These are phyloP conservation scores for Myrmecophaga tridactyla DNA, from an alignment of 2,113 vertebrate species.

Conservation along the genomic window DNA sequence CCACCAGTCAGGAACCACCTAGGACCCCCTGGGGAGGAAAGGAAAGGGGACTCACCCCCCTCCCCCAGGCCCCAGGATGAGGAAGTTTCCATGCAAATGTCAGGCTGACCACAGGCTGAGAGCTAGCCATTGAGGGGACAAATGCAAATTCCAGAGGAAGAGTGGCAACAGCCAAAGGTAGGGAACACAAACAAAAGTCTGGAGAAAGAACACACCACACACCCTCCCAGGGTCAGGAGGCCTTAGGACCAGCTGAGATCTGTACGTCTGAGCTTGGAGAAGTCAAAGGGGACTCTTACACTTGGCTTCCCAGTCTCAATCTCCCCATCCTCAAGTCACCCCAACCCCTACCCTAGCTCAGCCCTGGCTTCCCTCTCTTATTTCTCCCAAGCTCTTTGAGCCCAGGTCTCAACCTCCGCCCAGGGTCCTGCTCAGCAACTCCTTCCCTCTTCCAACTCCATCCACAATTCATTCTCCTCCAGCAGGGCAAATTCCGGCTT, in stretches of 20 bases:
- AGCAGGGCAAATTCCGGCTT: background rate
- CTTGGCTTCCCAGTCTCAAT: background rate
- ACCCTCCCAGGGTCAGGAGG: background rate
- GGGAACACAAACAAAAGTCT: background rate
- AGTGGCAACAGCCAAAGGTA: background rate
- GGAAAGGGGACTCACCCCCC: background rate
- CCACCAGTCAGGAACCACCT: background rate
- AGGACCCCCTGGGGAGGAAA: background rate
- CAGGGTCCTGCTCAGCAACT: background rate
- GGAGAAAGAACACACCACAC: background rate
- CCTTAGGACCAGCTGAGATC: background rate
- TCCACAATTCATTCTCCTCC: background rate
- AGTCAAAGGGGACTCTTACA: background rate
- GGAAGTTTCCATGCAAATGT: slow-evolving; percentile 79
- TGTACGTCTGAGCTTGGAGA: background rate
- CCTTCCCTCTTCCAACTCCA: background rate
- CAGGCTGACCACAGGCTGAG: slow-evolving; percentile 63
- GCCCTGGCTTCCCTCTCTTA: background rate
- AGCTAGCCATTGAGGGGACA: background rate
- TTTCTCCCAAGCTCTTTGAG: background rate
- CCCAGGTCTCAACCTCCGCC: background rate
- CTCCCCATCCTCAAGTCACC: background rate
- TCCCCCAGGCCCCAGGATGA: slow-evolving; percentile 50
- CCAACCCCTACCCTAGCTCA: background rate
- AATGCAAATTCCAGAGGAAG: slow-evolving; percentile 64